These are phyloP conservation scores for Origma solitaria DNA, from an alignment of 2,113 vertebrate species.

Conservation along the genomic window DNA sequence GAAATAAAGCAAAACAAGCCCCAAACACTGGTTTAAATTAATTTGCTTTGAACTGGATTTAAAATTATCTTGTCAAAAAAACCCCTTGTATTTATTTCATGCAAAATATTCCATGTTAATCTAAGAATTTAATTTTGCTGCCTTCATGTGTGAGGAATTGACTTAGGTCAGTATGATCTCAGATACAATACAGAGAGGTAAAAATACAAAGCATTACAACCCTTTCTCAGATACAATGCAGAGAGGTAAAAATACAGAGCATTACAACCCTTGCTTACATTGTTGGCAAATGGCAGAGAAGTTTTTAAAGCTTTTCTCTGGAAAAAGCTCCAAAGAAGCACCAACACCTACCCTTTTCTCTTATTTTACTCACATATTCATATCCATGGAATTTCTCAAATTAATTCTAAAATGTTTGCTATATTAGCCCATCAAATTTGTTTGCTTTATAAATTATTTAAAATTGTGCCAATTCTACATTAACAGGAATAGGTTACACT, in stretches of 20 bases:
- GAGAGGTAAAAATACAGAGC: not conserved
- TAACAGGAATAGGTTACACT: not conserved
- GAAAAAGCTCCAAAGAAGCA: not conserved
- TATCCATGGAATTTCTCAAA: not conserved
- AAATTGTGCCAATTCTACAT: not conserved
- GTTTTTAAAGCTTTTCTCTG: not conserved
- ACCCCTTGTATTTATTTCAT: not conserved
- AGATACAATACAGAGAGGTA: not conserved
- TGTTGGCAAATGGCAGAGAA: not conserved
- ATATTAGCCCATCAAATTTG: not conserved
- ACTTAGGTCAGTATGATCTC: not conserved
- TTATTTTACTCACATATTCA: not conserved
- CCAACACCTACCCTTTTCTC: not conserved
- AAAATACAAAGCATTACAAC: not conserved
- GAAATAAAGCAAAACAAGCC: not conserved
- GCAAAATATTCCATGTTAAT: not conserved
- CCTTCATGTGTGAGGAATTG: accelerated
- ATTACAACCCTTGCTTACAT: not conserved
- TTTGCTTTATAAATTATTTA: not conserved
- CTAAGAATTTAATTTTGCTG: not conserved
- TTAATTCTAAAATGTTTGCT: not conserved
- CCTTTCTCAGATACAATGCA: not conserved
- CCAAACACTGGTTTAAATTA: not conserved
- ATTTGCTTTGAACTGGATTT: not conserved
- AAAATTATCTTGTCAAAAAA: not conserved